These are phyloP conservation scores for Lordiphosa stackelbergi DNA, from an alignment of 1,140 invertebrate species.

Conservation along the genomic window DNA sequence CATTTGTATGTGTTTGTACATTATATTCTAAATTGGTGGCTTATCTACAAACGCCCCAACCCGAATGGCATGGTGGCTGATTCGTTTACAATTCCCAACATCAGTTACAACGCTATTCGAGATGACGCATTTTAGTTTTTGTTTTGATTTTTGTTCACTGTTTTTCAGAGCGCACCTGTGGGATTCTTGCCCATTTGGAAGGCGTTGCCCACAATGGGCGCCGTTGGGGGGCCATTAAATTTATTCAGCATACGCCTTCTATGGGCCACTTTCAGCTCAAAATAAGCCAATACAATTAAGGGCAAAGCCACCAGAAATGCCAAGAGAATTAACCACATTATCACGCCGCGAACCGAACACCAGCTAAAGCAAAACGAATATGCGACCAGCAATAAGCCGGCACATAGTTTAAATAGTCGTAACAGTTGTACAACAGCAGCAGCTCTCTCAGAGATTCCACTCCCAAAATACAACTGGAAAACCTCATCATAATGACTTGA, in stretches of 20 bases:
- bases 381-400: conserved; percentile 4
- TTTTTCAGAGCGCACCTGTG: conserved; percentile 37
- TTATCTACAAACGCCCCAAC: conserved; percentile 33
- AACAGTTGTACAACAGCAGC: background rate
- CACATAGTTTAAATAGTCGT: conserved; percentile 36
- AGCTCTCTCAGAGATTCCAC: background rate
- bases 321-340: conserved; percentile 53
- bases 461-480: background rate
- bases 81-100: conserved; percentile 14
- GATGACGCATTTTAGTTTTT: conserved; percentile 26
- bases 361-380: conserved; percentile 1
- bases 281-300: conserved; percentile 31
- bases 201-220: conserved; percentile 63
- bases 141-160: background rate
- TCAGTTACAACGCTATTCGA: conserved; percentile 68
- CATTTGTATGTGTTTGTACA: background rate
- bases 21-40: background rate
- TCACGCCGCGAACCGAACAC: conserved; percentile 1
- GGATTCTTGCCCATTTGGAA: conserved; percentile 65
- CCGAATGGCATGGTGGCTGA: conserved; percentile 53
- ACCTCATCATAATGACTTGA: conserved; percentile 14
- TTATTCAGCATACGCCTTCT: conserved; percentile 38
- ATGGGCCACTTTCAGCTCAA: conserved; percentile 40
- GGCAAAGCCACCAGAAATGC: conserved; percentile 50
- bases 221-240: conserved; percentile 40